Evolutionary conservation across 92 coral and sea anemone species (phyloP).

Genomic region (Bergia puertoricense): DNA sequence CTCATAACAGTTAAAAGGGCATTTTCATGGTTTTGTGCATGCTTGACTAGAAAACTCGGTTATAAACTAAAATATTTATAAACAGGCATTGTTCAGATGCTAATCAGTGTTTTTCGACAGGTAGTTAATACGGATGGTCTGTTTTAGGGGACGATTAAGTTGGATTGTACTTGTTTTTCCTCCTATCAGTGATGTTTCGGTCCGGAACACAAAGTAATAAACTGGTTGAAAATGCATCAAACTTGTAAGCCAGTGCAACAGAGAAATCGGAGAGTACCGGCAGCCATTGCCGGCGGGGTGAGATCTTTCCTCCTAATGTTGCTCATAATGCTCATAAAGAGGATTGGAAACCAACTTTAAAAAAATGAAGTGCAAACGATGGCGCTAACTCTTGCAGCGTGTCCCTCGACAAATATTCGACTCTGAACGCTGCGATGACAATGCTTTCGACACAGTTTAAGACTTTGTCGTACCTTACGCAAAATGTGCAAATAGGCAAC

Average conservation of each 20-base stretch:
- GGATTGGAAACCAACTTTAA: background rate
- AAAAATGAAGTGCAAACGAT: background rate
- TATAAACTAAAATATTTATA: too few species aligned
- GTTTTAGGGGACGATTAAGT: too few species aligned
- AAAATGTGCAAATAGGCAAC: background rate
- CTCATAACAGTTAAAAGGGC: too few species aligned
- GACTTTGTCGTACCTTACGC: background rate
- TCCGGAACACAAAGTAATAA: too few species aligned
- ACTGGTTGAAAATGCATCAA: too few species aligned
- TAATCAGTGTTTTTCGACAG: too few species aligned
- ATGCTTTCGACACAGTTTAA: background rate
- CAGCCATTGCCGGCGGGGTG: background rate
- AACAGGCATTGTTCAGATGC: too few species aligned
- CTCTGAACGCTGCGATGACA: background rate
- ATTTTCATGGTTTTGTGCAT: too few species aligned
- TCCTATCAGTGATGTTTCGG: too few species aligned
- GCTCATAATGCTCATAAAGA: background rate
- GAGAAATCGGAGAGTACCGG: background rate
- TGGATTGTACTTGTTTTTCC: too few species aligned
- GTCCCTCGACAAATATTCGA: background rate
- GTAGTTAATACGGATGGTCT: too few species aligned
- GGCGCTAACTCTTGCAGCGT: background rate
- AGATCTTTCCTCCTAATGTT: background rate
- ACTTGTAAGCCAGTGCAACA: background rate
- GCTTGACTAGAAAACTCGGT: too few species aligned